Base-by-base conservation (phyloP, 1,140 invertebrate species). In the Hylaeus volcanicus region DNA sequence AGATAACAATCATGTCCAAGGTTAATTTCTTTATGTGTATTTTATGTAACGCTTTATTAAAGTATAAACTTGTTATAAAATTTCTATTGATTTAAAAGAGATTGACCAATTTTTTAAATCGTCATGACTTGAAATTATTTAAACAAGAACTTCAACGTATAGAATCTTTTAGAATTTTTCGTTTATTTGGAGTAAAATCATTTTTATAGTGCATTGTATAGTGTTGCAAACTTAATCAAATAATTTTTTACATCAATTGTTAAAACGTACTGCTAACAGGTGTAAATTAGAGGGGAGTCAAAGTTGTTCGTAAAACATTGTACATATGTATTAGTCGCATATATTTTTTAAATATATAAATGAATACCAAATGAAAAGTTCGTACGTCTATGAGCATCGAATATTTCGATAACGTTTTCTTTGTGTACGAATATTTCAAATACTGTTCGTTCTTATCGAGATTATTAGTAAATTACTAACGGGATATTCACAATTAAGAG, bases 401-500 rank as follows among this genome's bases (percentile, higher is more conserved):
- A 72, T 14, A 26, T 43, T 48, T 48, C n/a, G 8, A 56, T 15
- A 43, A 41, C 39, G 12, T 45, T 37, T 48, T 39, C 45, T n/a
- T 58, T 8, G 41, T n/a, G 60, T 55, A 61, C 12, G 11, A 45
- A 2, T 41, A 4, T 39, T 69, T 14, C 56, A 39, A 64, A 55
- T 48, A 58, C 14, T 45, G 2, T 2, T 41, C 9, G 41, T 55
- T 12, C 6, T 60, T 74, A 79, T 58, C 43, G 78, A 26, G 37
- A 15, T 53, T 60, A 60, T 66, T 79, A 68, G 63, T 26, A 60
- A 68, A 68, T 74, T 74, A 65, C 12, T 75, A 80, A 75, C 55
- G 78, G 64, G 15, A 80, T 60, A 58, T 80, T 66, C 55, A 26
- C 45, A 74, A 68, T 80, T 80, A 75, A 53, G 37, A 37, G 9